Evolutionary conservation across 2,797 vertebrate genomes (phyloP), one percentile per base, ranked within the genome.

Genomic region (Bradypodion pumilum): DNA sequence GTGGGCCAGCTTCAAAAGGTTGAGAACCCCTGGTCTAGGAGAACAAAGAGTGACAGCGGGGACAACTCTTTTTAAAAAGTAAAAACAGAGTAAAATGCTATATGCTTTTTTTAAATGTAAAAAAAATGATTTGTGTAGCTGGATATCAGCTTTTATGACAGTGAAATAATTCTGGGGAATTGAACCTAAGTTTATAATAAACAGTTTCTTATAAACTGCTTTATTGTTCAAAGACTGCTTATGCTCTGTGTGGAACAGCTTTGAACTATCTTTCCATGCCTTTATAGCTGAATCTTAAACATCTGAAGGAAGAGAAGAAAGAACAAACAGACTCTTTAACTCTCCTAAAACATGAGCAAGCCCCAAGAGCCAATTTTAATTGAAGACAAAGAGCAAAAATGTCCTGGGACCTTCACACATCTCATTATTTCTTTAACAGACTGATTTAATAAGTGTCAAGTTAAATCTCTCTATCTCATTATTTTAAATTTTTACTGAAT

Each of bases 381-480:
- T 81, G 65, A 88, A 88, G 29, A 60, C 27, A 59, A 52, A 44
- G 16, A 29, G 1, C 63, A 66, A 81, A 3, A 49, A n/a, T 63
- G n/a, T 84, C 21, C 44, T 81, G 35, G 4, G 8, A 69, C 80
- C 29, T 82, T 77, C 72, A 80, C 0, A 1, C 12, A 59, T 40
- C 12, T 87, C 10, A 19, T 86, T 82, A 78, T 68, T 87, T 81
- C 59, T 84, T 85, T 74, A 78, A 2, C 19, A 78, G 27, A 27
- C 1, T 74, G 42, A 49, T 35, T 65, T 80, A 83, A 79, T 42
- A 88, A 63, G 2, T 82, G 27, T 46, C 35, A 80, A 42, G 25
- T 85, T 81, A 85, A 88, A 87, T 82, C 27, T 84, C 52, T 69
- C 52, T 86, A 42, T 86, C 86, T 88, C 72, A 37, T 82, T 84